A percentile compares a stretch with the other conserved stretches of the same genome.
These are phyloP conservation scores for Tenthredo amoena DNA, from an alignment of 2,888 invertebrate genomes.

Conservation along the genomic window DNA sequence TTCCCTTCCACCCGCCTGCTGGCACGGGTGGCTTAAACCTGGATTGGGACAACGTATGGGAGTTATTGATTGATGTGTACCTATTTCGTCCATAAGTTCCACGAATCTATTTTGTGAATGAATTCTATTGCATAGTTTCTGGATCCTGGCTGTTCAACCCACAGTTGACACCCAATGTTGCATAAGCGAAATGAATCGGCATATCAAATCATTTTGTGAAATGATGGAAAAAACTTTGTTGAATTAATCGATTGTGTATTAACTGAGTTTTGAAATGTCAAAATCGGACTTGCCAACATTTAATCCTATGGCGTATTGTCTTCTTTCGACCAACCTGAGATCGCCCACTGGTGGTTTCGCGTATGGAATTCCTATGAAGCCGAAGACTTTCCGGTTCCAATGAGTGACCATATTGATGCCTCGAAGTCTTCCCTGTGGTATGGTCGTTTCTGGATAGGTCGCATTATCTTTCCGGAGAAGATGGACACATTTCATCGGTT, in stretches of 20 bases:
- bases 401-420: slow-evolving; percentile 9
- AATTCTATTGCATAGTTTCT: not conserved
- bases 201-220: not conserved
- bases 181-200: not conserved
- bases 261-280: not conserved
- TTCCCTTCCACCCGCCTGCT: slow-evolving; percentile 3
- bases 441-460: not conserved
- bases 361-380: slow-evolving; percentile 32
- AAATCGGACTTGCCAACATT: not conserved
- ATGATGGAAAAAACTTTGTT: not conserved
- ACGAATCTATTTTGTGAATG: not conserved
- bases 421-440: slow-evolving; percentile 26
- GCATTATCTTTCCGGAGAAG: not conserved
- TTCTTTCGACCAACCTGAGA: slow-evolving; percentile 18
- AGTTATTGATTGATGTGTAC: not conserved
- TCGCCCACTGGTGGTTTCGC: slow-evolving; percentile 23
- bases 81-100: not conserved
- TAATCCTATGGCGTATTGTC: not conserved
- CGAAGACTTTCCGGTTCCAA: not conserved
- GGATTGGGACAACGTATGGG: not conserved
- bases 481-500: not conserved
- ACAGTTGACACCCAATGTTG: not conserved
- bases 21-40: slow-evolving; percentile 10
- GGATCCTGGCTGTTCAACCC: not conserved
- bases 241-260: not conserved